A percentile compares a stretch with the other conserved stretches of the same genome.
phyloP scores from a whole-genome alignment of 2,888 invertebrate species.

The Xylota sylvarum region DNA sequence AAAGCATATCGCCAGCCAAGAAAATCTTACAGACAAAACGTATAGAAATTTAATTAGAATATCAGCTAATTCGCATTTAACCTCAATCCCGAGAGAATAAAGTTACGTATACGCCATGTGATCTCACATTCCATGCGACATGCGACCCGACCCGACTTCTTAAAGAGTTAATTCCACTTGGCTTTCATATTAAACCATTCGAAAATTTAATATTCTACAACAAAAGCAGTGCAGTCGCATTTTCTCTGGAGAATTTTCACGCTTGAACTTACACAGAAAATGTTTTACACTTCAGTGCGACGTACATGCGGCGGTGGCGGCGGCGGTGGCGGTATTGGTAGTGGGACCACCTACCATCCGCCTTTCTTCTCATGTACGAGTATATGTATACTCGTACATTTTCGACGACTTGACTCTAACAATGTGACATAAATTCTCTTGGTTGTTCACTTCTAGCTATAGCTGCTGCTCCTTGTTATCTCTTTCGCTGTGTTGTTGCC shows the following conservation, averaged over 20 bases:
- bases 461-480: constrained; percentile 31
- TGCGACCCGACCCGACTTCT: constrained; percentile 3
- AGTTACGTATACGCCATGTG: not conserved
- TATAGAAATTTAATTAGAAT: no score
- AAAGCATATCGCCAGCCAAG: no score
- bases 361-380: constrained; percentile 11
- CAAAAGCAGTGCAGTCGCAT: constrained; percentile 50
- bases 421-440: constrained; percentile 71
- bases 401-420: constrained; percentile 52
- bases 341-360: not conserved
- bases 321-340: not conserved
- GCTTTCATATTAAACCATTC: constrained; percentile 12
- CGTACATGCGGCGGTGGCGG: constrained; percentile 8
- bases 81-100: not conserved
- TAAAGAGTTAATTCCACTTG: constrained; percentile 42
- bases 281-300: constrained; percentile 70
- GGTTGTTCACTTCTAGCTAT: constrained; percentile 61
- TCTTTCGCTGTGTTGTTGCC: not conserved
- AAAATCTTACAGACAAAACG: no score
- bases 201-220: constrained; percentile 64
- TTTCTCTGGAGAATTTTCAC: constrained; percentile 56
- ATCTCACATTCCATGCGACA: not conserved
- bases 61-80: no score
- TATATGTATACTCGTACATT: constrained; percentile 12
- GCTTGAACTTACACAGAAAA: constrained; percentile 63